A percentile compares a stretch with the other conserved stretches of the same genome.
phyloP scores from a whole-genome alignment of 92 coral and sea anemone species.

The Zoanthus solanderi region DNA sequence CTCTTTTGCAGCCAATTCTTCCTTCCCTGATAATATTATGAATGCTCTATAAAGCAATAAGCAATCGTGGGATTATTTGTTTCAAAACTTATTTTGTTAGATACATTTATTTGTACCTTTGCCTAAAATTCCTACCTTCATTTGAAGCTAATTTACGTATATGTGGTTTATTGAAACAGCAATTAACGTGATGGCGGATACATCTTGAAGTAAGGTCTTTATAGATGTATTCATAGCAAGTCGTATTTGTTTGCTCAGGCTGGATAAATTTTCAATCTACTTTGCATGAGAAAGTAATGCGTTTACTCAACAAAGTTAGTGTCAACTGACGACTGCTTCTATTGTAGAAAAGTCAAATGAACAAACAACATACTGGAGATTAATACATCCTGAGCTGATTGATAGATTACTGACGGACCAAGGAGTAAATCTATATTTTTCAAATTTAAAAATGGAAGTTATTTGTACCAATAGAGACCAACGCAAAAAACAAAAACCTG shows the following conservation, averaged over 20 bases:
- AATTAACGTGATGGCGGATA: slow-evolving; percentile 21
- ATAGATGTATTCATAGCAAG: background rate
- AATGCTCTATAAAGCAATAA: no score
- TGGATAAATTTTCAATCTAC: background rate
- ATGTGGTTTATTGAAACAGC: background rate
- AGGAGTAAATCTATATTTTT: background rate
- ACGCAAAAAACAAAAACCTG: background rate
- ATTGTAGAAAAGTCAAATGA: slow-evolving; percentile 15
- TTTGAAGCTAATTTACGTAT: background rate
- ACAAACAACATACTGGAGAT: background rate
- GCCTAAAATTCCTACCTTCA: no score
- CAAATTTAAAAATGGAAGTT: background rate
- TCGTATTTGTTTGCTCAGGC: slow-evolving; percentile 14
- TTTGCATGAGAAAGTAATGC: slow-evolving; percentile 42
- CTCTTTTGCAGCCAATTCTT: no score
- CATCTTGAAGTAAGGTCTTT: background rate
- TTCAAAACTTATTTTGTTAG: no score
- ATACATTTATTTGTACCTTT: no score
- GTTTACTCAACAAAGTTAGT: slow-evolving; percentile 13
- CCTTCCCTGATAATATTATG: no score
- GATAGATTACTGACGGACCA: slow-evolving; percentile 1
- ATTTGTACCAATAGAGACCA: no score
- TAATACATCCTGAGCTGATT: background rate
- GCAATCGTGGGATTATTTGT: no score
- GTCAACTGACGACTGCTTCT: slow-evolving; percentile 3